These are phyloP conservation scores for Xyliphius kryptos DNA, from an alignment of 2,113 vertebrate genomes.

Conservation along the genomic window DNA sequence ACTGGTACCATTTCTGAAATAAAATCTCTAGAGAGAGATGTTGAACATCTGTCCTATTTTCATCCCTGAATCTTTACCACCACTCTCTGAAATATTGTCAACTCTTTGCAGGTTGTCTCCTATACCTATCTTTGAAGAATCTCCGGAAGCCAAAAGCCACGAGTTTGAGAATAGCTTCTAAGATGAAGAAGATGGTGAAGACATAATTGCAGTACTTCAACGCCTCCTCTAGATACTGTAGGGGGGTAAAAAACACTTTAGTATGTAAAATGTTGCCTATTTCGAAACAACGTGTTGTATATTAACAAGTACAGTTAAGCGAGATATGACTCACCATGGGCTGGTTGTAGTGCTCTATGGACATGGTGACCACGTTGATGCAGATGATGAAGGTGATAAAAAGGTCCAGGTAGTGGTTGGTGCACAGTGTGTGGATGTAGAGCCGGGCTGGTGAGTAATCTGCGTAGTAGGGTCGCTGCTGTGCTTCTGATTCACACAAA, in stretches of 20 bases:
- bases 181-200: conserved; percentile 86
- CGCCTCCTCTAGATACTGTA: conserved; percentile 87
- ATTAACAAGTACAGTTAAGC: too few relatives aligned
- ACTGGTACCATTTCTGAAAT: too few relatives aligned
- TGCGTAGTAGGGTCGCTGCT: conserved; percentile 85
- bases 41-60: too few relatives aligned
- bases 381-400: conserved; percentile 97
- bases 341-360: conserved; percentile 95
- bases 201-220: conserved; percentile 98
- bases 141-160: conserved; percentile 87
- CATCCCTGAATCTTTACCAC: background rate
- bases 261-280: too few relatives aligned
- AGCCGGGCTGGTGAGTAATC: conserved; percentile 80
- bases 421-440: conserved; percentile 87
- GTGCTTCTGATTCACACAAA: conserved; percentile 72
- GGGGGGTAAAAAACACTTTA: conserved; percentile 29
- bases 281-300: too few relatives aligned
- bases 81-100: background rate
- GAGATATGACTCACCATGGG: too few relatives aligned
- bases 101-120: background rate
- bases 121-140: conserved; percentile 95
- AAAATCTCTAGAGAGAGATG: too few relatives aligned
- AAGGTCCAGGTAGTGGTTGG: conserved; percentile 93
- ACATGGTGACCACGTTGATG: conserved; percentile 96
- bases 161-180: conserved; percentile 88